Percentiles rank a stretch among this genome's conserved stretches.
Conservation (phyloP, 2,888 invertebrate genomes). For the Cecidostiba fungosa region DNA sequence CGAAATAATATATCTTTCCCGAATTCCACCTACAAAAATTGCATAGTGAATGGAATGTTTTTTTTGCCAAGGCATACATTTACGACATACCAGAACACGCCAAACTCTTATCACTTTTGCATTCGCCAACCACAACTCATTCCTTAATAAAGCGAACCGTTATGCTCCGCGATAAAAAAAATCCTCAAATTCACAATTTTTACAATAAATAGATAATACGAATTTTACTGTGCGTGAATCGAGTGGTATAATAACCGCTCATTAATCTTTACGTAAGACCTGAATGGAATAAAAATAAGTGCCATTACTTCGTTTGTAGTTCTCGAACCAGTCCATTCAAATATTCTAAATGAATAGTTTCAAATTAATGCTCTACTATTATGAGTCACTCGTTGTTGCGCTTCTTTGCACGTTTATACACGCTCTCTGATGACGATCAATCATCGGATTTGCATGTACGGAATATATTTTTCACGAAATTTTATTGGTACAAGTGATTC, state of each 20-base stretch:
- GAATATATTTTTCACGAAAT: too few species aligned
- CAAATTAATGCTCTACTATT: neutral
- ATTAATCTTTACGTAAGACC: neutral
- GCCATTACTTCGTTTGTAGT: neutral
- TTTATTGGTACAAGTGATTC: too few species aligned
- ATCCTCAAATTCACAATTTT: too few species aligned
- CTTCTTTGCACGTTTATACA: neutral
- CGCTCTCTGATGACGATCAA: neutral
- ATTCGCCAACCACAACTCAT: too few species aligned
- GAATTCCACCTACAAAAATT: neutral
- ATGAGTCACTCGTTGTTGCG: neutral
- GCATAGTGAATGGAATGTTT: neutral
- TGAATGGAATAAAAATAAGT: neutral
- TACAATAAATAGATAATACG: too few species aligned
- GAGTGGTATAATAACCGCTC: neutral
- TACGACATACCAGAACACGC: neutral
- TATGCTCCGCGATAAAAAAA: too few species aligned
- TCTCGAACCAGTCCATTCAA: neutral
- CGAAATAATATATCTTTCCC: too few species aligned
- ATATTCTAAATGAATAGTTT: neutral
- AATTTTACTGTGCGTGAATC: neutral
- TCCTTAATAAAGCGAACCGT: too few species aligned
- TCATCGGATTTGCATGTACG: neutral
- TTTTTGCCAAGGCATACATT: neutral
- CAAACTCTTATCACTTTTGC: neutral